phyloP scores from a whole-genome alignment of 2,888 invertebrate genomes.

The Drosophila quinaria region DNA sequence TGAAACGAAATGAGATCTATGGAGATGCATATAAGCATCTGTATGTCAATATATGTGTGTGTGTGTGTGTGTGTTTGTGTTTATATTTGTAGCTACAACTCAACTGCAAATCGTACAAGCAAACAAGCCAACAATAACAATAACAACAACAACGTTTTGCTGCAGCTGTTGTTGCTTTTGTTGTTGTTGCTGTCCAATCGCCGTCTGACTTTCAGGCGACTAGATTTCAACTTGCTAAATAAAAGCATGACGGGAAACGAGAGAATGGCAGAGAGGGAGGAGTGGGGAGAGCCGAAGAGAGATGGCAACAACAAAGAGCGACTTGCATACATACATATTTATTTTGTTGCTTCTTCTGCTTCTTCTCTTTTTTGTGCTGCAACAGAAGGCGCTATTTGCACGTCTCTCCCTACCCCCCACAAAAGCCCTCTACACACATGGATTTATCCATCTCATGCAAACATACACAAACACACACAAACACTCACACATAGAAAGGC shows the following conservation, averaged over 20 bases:
- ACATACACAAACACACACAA: slow-evolving; percentile 34
- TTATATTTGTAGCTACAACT: slow-evolving; percentile 49
- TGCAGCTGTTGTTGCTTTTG: slow-evolving; percentile 38
- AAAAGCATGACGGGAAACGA: slow-evolving; percentile 18
- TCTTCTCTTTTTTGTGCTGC: slow-evolving; percentile 31
- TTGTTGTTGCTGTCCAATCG: slow-evolving; percentile 42
- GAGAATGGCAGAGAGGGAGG: background rate
- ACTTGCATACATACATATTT: slow-evolving; percentile 30
- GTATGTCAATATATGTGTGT: background rate
- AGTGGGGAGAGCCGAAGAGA: background rate
- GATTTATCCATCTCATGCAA: slow-evolving; percentile 17
- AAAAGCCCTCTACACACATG: slow-evolving; percentile 13
- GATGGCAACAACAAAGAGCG: slow-evolving; percentile 53
- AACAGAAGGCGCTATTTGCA: slow-evolving; percentile 67
- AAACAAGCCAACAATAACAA: slow-evolving; percentile 46
- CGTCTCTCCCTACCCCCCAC: slow-evolving; percentile 8
- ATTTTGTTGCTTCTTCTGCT: slow-evolving; percentile 21
- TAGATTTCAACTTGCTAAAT: slow-evolving; percentile 73
- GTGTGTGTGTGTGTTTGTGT: slow-evolving; percentile 35
- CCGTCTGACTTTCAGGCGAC: slow-evolving; percentile 51
- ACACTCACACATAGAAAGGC: slow-evolving; percentile 56
- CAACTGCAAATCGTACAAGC: slow-evolving; percentile 76
- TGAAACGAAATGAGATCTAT: slow-evolving; percentile 37
- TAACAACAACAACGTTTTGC: slow-evolving; percentile 9
- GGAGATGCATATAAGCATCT: slow-evolving; percentile 17